phyloP scores from a whole-genome alignment of 2,113 vertebrate species.

The Clarias batrachus region DNA sequence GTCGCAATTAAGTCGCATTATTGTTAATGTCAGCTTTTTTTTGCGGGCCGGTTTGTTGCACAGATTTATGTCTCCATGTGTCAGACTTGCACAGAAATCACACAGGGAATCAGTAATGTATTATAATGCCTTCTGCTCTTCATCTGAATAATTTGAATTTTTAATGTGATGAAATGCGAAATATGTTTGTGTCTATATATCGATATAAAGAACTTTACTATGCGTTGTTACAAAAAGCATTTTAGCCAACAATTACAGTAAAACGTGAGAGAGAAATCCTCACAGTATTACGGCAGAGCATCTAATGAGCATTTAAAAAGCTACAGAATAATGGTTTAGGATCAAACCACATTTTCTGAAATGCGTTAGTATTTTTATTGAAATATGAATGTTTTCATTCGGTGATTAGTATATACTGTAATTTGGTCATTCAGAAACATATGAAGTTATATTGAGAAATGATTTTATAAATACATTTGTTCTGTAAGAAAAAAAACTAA shows the following conservation, averaged over 20 bases:
- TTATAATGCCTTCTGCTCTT: constrained; percentile 63
- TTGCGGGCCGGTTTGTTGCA: constrained; percentile 52
- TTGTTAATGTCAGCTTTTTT: constrained; percentile 76
- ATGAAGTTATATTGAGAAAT: background rate
- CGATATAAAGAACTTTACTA: constrained; percentile 12
- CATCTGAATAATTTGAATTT: constrained; percentile 67
- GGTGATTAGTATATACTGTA: background rate
- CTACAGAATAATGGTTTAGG: background rate
- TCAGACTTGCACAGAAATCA: constrained; percentile 62
- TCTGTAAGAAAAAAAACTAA: background rate
- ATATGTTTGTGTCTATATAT: constrained; percentile 3
- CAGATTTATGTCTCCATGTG: constrained; percentile 60
- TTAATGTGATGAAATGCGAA: constrained; percentile 58
- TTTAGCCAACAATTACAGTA: background rate
- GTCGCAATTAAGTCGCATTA: constrained; percentile 80
- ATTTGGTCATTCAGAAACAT: background rate
- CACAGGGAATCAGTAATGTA: constrained; percentile 64
- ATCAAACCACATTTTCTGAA: background rate
- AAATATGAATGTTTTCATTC: background rate
- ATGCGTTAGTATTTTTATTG: background rate
- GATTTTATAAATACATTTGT: background rate
- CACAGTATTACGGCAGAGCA: background rate
- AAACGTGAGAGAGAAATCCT: background rate
- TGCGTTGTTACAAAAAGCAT: background rate
- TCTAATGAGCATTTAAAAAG: background rate